These are phyloP conservation scores for Mustela lutreola DNA, from an alignment of 2,113 vertebrate genomes.

Conservation along the genomic window DNA sequence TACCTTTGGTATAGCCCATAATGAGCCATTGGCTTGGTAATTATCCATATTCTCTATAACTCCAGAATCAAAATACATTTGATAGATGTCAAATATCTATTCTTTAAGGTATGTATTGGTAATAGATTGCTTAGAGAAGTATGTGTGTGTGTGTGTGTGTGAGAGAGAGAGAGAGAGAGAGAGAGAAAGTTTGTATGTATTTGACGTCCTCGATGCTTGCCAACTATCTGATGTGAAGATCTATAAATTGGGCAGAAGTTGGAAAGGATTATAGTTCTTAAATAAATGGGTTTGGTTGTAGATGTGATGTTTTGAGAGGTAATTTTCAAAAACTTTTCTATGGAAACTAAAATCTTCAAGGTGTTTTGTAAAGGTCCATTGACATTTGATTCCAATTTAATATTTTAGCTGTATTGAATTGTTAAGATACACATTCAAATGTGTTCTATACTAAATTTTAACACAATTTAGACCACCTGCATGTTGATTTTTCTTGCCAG, in stretches of 20 bases:
- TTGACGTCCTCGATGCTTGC: not conserved
- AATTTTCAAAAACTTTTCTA: conserved; percentile 46
- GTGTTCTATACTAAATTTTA: conserved; percentile 18
- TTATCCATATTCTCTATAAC: not conserved
- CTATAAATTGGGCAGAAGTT: not conserved
- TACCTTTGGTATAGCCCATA: not conserved
- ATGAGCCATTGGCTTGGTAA: not conserved
- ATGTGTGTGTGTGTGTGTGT: not conserved
- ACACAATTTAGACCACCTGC: conserved; percentile 53
- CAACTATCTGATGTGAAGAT: not conserved
- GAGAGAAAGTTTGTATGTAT: not conserved
- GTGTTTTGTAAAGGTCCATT: not conserved
- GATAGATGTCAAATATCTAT: not conserved
- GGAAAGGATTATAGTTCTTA: not conserved
- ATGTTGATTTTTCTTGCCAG: conserved; percentile 9
- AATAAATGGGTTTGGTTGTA: not conserved
- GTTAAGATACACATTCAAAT: conserved; percentile 28
- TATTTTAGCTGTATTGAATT: conserved; percentile 51
- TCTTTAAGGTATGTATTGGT: not conserved
- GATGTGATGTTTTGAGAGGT: not conserved
- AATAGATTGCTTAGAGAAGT: not conserved
- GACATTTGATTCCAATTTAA: conserved; percentile 56
- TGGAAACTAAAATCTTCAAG: not conserved
- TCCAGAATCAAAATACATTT: not conserved
- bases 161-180: not conserved